Conservation (phyloP, 1,140 invertebrate genomes). For the Hermetia illucens region DNA sequence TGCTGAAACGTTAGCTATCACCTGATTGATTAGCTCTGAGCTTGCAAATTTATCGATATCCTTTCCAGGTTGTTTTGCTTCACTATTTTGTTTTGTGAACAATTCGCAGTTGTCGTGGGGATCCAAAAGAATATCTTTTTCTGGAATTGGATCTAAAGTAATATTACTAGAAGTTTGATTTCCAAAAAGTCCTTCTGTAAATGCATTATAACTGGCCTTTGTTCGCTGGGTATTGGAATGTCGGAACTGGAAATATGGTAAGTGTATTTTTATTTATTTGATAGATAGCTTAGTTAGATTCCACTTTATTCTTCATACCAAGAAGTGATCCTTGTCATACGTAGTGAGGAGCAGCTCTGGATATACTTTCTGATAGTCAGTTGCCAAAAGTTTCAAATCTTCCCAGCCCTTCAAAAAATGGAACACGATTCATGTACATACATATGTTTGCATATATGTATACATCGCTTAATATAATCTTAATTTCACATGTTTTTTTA, state of each 20-base stretch:
- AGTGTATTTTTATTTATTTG: too few relatives aligned
- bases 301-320: neutral
- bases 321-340: neutral
- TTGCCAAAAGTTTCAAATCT: slow-evolving; percentile 41
- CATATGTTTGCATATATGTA: too few relatives aligned
- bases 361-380: slow-evolving; percentile 40
- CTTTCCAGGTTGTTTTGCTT: slow-evolving; percentile 13
- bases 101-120: slow-evolving; percentile 28
- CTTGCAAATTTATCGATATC: slow-evolving; percentile 18
- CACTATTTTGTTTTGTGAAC: slow-evolving; percentile 19
- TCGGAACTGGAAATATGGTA: slow-evolving; percentile 43
- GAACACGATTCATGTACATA: neutral
- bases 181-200: slow-evolving; percentile 51
- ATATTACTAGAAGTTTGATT: too few relatives aligned
- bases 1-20: slow-evolving; percentile 14
- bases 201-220: slow-evolving; percentile 47
- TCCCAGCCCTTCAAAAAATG: slow-evolving; percentile 34
- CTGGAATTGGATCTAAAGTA: slow-evolving; percentile 29
- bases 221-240: slow-evolving; percentile 50
- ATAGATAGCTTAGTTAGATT: too few relatives aligned
- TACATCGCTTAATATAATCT: too few relatives aligned
- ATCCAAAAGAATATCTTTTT: slow-evolving; percentile 36
- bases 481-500: too few relatives aligned
- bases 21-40: slow-evolving; percentile 15
- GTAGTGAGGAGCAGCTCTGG: slow-evolving; percentile 16